Conservation (phyloP, 2,113 vertebrate genomes). For the Psilopogon haemacephalus region DNA sequence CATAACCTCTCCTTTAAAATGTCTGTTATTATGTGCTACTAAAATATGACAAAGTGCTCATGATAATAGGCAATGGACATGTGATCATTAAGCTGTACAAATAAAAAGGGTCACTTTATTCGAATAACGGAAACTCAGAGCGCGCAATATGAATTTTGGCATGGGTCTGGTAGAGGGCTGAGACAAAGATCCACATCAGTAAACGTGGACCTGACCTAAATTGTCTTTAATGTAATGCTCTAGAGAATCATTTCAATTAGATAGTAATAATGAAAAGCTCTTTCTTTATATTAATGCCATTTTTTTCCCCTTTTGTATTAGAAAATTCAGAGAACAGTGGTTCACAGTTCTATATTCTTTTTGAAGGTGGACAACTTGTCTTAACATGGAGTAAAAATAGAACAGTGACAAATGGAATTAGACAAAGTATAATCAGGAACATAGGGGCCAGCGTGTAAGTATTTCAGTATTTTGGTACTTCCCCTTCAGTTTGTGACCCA, state of each 20-base stretch:
- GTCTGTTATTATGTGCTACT: conserved; percentile 8
- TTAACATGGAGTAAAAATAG: neutral
- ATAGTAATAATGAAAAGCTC: neutral
- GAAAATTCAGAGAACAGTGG: neutral
- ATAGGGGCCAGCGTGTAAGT: neutral
- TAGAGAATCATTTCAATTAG: conserved; percentile 32
- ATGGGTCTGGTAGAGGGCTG: neutral
- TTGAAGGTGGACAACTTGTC: neutral
- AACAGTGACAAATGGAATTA: neutral
- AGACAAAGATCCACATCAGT: neutral
- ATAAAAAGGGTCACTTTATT: neutral
- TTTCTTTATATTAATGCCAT: neutral
- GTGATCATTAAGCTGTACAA: neutral
- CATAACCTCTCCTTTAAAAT: conserved; percentile 25
- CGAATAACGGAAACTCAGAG: neutral
- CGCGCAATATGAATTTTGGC: neutral
- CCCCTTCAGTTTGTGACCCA: neutral
- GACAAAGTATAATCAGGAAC: neutral
- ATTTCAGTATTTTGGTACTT: neutral
- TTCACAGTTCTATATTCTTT: neutral
- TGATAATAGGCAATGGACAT: neutral
- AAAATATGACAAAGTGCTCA: conserved; percentile 36
- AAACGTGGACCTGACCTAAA: conserved; percentile 18
- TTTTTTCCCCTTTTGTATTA: neutral
- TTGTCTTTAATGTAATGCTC: conserved; percentile 1